Percentiles rank a stretch among this genome's conserved stretches.
Evolutionary conservation across 2,797 vertebrate genomes (phyloP).

Genomic region (Labroides dimidiatus): DNA sequence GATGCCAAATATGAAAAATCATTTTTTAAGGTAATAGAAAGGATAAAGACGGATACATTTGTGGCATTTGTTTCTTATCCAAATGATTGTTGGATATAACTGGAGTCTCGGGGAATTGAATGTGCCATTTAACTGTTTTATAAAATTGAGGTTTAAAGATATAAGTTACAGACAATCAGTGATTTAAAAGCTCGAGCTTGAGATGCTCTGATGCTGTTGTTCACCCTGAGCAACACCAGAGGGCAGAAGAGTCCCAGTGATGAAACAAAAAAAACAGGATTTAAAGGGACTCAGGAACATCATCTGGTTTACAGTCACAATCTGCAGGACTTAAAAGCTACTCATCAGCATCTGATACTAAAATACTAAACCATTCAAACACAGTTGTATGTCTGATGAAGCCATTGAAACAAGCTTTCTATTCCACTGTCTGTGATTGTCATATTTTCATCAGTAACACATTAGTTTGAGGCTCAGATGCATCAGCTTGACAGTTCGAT

Average conservation of each 20-base stretch:
- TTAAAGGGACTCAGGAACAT: conserved; percentile 8
- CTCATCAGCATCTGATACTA: not conserved
- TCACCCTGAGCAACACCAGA: conserved; percentile 53
- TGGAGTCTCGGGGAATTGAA: too few relatives aligned
- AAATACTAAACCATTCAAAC: not conserved
- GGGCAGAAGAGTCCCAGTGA: conserved; percentile 52
- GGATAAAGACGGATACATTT: too few relatives aligned
- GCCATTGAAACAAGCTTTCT: not conserved
- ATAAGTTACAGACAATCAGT: too few relatives aligned
- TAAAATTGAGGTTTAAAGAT: too few relatives aligned
- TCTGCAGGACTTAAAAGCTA: not conserved
- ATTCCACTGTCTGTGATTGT: not conserved
- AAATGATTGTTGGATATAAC: too few relatives aligned
- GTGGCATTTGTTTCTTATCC: too few relatives aligned
- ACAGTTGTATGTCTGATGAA: not conserved
- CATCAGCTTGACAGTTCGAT: conserved; percentile 1
- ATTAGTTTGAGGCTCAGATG: not conserved
- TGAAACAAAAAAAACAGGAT: conserved; percentile 4
- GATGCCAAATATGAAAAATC: too few relatives aligned
- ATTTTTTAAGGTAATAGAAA: too few relatives aligned
- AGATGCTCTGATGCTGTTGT: too few relatives aligned
- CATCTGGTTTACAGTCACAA: not conserved
- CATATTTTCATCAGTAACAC: not conserved
- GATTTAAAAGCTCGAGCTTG: too few relatives aligned
- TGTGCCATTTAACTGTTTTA: too few relatives aligned